Evolutionary conservation across 2,888 invertebrate genomes (phyloP).

Genomic region (Proisotoma minuta): DNA sequence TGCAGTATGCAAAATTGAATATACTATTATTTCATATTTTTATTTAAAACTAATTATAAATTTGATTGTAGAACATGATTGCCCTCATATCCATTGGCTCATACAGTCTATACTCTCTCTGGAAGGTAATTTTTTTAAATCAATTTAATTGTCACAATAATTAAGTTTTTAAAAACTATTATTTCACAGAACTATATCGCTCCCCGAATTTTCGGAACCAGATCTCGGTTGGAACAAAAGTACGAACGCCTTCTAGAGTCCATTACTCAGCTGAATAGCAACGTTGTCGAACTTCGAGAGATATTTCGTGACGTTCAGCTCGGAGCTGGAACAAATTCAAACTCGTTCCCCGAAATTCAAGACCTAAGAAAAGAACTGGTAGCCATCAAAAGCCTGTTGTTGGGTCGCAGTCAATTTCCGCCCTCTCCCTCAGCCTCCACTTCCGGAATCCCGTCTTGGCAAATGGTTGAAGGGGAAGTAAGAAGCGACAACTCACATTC

Average conservation of each 20-base stretch:
- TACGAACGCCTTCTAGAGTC: slow-evolving; percentile 41
- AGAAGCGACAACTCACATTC: slow-evolving; percentile 39
- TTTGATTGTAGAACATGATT: too few species aligned
- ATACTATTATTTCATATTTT: too few species aligned
- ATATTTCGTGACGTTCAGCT: slow-evolving; percentile 36
- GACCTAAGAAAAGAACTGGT: slow-evolving; percentile 66
- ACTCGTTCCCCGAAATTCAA: slow-evolving; percentile 53
- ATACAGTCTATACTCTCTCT: slow-evolving; percentile 74
- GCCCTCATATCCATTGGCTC: slow-evolving; percentile 71
- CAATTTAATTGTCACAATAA: not conserved
- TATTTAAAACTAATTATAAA: too few species aligned
- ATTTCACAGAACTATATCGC: slow-evolving; percentile 60
- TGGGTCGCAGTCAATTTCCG: slow-evolving; percentile 54
- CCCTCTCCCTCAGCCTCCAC: slow-evolving; percentile 34
- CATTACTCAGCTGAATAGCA: slow-evolving; percentile 41
- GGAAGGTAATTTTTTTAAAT: slow-evolving; percentile 60
- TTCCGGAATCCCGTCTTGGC: slow-evolving; percentile 44
- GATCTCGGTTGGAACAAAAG: slow-evolving; percentile 40
- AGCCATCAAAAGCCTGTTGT: slow-evolving; percentile 67
- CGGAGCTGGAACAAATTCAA: slow-evolving; percentile 14
- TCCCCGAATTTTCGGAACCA: slow-evolving; percentile 64
- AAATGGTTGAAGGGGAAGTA: slow-evolving; percentile 40
- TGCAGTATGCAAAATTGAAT: too few species aligned
- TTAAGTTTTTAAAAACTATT: slow-evolving; percentile 10
- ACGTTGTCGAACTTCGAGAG: slow-evolving; percentile 42